Evolutionary conservation across 2,888 invertebrate genomes (phyloP).

Genomic region (Lithophane socia): DNA sequence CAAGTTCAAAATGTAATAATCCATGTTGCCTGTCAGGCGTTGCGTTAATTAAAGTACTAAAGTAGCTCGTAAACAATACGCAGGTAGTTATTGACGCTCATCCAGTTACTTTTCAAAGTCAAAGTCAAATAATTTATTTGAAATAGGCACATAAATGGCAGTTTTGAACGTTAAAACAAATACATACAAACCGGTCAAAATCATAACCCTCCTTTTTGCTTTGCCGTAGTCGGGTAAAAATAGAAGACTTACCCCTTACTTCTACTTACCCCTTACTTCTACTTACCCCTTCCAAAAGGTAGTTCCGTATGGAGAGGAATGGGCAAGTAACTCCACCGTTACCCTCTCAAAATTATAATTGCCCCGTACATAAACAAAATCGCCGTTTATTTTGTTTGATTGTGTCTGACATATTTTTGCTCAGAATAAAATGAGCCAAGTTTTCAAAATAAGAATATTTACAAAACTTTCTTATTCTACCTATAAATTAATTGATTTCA

Average conservation of each 20-base stretch:
- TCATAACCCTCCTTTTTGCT: no score
- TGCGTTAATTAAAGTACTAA: slow-evolving; percentile 11
- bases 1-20: slow-evolving; percentile 3
- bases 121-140: no score
- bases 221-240: no score
- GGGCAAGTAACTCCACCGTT: no score
- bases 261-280: no score
- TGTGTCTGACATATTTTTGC: background rate
- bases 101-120: background rate
- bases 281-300: no score
- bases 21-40: background rate
- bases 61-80: background rate
- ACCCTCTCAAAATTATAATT: slow-evolving; percentile 15
- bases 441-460: background rate
- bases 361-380: no score
- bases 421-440: background rate
- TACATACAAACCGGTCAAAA: no score
- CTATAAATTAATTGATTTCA: background rate
- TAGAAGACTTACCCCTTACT: no score
- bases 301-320: no score
- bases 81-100: slow-evolving; percentile 6
- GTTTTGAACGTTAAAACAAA: no score
- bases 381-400: background rate
- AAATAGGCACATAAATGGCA: no score
- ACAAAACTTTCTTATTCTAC: background rate